Evolutionary conservation across 2,113 vertebrate genomes (phyloP).

Genomic region (Formicarius rufipectus): DNA sequence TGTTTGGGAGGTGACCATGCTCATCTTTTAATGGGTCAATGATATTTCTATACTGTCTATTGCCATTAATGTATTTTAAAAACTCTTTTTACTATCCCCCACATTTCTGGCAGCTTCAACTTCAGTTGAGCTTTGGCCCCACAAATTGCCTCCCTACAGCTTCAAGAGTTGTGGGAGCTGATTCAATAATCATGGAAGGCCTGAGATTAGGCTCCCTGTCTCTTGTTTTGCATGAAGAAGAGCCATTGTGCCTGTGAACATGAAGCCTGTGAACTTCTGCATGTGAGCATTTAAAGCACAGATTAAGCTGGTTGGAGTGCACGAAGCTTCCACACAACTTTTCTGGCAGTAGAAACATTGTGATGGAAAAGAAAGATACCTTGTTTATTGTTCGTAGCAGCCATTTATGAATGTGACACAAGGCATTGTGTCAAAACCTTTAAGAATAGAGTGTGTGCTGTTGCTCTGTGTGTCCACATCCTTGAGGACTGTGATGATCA

Average conservation of each 20-base stretch:
- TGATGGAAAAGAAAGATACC: background rate
- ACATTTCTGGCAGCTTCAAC: background rate
- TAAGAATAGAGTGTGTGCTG: background rate
- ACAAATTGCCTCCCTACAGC: background rate
- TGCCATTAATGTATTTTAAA: background rate
- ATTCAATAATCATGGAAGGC: background rate
- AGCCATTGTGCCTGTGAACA: rapidly evolving
- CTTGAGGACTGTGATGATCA: background rate
- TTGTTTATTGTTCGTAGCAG: background rate
- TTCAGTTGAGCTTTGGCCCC: background rate
- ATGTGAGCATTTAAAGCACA: background rate
- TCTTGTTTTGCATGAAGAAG: background rate
- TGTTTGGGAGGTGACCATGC: background rate
- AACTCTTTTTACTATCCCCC: background rate
- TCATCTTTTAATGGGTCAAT: background rate
- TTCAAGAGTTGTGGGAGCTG: background rate
- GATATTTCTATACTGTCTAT: background rate
- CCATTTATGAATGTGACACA: background rate
- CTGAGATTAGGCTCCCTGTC: background rate
- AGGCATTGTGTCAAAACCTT: background rate
- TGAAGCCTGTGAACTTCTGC: background rate
- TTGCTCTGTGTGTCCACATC: background rate
- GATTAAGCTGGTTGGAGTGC: background rate
- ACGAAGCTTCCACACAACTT: background rate
- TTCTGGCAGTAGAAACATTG: background rate